phyloP scores from a whole-genome alignment of 2,888 invertebrate species.

The Punctoribates punctum region DNA sequence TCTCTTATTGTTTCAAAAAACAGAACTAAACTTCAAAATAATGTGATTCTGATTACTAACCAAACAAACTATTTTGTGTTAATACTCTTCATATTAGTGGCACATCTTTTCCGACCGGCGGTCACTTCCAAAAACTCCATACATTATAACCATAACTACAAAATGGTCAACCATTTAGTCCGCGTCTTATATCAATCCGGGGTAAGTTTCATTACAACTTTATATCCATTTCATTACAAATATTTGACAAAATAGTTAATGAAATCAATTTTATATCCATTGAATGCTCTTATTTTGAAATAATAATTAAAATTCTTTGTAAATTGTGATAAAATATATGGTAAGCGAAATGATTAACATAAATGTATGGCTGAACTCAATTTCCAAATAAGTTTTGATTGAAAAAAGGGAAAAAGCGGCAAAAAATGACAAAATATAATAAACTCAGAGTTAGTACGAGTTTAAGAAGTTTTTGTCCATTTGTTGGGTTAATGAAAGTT shows the following conservation, averaged over 20 bases:
- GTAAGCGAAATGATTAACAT: not conserved
- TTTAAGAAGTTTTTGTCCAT: not conserved
- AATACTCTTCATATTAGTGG: constrained; percentile 23
- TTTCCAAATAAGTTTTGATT: not conserved
- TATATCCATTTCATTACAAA: too few relatives aligned
- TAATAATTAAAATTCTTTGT: not conserved
- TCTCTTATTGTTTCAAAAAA: not conserved
- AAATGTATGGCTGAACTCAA: not conserved
- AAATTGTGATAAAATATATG: not conserved
- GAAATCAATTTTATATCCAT: too few relatives aligned
- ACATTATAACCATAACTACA: constrained; percentile 7
- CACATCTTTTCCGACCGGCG: not conserved
- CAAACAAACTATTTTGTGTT: not conserved
- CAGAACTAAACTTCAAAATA: not conserved
- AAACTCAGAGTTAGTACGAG: not conserved
- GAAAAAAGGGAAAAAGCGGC: not conserved
- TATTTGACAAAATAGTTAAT: too few relatives aligned
- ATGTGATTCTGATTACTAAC: constrained; percentile 5
- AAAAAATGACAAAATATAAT: not conserved
- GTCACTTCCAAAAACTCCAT: not conserved
- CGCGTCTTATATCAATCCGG: constrained; percentile 16
- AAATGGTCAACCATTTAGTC: not conserved
- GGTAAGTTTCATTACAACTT: not conserved
- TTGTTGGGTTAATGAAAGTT: too few relatives aligned
- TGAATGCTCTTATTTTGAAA: too few relatives aligned